These are phyloP conservation scores for Beris morrisii DNA, from an alignment of 2,888 invertebrate species.

Conservation along the genomic window DNA sequence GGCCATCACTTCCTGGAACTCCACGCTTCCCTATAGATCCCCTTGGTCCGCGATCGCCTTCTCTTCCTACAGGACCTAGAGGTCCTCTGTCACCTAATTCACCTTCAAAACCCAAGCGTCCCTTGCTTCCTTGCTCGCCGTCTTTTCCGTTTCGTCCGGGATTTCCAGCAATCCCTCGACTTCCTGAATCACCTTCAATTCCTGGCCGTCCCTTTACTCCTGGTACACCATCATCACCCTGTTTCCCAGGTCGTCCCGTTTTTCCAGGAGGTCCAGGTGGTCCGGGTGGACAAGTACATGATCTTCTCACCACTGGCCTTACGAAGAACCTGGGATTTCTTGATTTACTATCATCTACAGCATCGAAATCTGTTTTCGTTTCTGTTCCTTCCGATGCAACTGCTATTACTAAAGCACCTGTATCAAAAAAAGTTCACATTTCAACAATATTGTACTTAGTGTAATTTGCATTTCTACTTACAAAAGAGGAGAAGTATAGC, in stretches of 20 bases:
- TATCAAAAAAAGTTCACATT: not conserved
- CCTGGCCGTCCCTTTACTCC: conserved; percentile 19
- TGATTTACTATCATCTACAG: not conserved
- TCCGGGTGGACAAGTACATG: conserved; percentile 21
- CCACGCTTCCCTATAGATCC: conserved; percentile 13
- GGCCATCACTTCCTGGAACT: not conserved
- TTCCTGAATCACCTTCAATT: conserved; percentile 13
- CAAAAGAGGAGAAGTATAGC: conserved; percentile 19
- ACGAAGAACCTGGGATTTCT: conserved; percentile 23
- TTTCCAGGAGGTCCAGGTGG: conserved; percentile 25
- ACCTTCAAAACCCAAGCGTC: conserved; percentile 4
- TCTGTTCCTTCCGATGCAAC: conserved; percentile 2
- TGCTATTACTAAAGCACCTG: conserved; percentile 9
- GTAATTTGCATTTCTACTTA: conserved; percentile 13
- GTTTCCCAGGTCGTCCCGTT: conserved; percentile 2
- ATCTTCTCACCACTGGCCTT: conserved; percentile 10
- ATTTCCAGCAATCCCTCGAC: not conserved
- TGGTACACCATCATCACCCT: conserved; percentile 7
- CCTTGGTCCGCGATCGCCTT: conserved; percentile 1
- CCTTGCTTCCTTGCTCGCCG: conserved; percentile 11
- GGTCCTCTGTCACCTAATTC: conserved; percentile 17
- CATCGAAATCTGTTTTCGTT: not conserved
- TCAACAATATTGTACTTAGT: not conserved
- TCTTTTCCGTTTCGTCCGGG: conserved; percentile 21
- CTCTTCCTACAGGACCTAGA: conserved; percentile 5